phyloP scores from a whole-genome alignment of 2,888 invertebrate genomes.

The Plemyria rubiginata region DNA sequence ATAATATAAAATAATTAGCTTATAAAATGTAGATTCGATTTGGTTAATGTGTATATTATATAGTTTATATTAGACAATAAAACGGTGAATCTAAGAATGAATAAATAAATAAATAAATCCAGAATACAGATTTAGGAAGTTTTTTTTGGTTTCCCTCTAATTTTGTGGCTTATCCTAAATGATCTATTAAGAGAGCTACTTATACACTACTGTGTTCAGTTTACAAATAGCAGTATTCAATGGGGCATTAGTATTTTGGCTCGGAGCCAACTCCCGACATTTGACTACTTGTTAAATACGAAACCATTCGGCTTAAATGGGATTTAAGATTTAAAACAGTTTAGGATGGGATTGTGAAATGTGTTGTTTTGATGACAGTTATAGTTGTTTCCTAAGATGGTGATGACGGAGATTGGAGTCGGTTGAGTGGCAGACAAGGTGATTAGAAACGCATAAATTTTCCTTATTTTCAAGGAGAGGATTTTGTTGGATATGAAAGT shows the following conservation, averaged over 20 bases:
- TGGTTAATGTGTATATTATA: no score
- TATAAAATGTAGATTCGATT: no score
- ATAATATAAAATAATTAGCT: no score
- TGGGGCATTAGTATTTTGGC: constrained; percentile 82
- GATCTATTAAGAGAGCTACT: constrained; percentile 68
- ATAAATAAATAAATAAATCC: no score
- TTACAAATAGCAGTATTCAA: constrained; percentile 82
- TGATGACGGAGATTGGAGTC: neutral
- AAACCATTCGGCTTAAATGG: constrained; percentile 39
- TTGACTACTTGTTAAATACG: constrained; percentile 67
- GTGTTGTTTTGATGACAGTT: constrained; percentile 31
- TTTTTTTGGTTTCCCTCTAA: constrained; percentile 32
- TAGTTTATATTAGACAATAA: no score
- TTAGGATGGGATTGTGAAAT: constrained; percentile 40
- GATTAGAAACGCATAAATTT: neutral
- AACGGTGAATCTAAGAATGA: no score
- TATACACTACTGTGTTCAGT: constrained; percentile 50
- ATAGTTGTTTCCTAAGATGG: constrained; percentile 10
- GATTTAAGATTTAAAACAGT: constrained; percentile 35
- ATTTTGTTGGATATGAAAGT: neutral
- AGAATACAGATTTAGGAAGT: no score
- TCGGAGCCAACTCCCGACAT: constrained; percentile 58
- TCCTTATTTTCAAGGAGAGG: neutral
- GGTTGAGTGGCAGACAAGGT: neutral
- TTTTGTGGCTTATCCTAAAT: constrained; percentile 60